Percentiles rank a stretch among this genome's conserved stretches.
phyloP scores from a whole-genome alignment of 2,797 vertebrate genomes.

The Pangasius larnaudii region DNA sequence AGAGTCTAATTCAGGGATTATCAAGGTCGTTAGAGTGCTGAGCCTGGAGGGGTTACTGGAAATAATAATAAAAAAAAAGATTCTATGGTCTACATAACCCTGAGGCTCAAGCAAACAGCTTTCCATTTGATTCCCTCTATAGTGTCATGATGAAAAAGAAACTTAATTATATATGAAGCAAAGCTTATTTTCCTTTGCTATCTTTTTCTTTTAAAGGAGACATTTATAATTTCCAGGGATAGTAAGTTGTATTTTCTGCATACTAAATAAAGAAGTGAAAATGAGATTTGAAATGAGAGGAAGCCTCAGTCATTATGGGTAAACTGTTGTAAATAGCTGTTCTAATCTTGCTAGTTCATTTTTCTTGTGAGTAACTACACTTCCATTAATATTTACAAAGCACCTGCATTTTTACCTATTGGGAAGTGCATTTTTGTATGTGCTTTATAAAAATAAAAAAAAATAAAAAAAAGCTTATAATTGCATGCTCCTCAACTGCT shows the following conservation, averaged over 20 bases:
- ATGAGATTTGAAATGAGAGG: not conserved
- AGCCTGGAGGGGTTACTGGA: slow-evolving; percentile 49
- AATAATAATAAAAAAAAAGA: slow-evolving; percentile 43
- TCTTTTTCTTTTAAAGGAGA: not conserved
- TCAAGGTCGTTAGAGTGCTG: slow-evolving; percentile 38
- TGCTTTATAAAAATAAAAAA: not conserved
- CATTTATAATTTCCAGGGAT: not conserved
- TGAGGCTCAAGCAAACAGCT: slow-evolving; percentile 10
- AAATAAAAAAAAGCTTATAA: not conserved
- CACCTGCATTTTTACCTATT: not conserved
- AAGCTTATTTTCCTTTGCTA: not conserved
- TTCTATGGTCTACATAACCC: slow-evolving; percentile 38
- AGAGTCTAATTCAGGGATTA: slow-evolving; percentile 54
- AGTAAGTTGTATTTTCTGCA: not conserved
- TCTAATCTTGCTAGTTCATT: not conserved
- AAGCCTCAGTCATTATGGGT: not conserved
- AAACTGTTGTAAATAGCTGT: not conserved
- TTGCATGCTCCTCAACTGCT: not conserved
- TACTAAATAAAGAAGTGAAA: not conserved
- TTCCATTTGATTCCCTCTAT: slow-evolving; percentile 35
- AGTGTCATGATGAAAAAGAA: slow-evolving; percentile 41
- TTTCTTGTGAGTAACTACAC: not conserved
- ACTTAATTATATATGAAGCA: slow-evolving; percentile 46
- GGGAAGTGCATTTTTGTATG: not conserved
- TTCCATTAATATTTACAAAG: not conserved